Conservation (phyloP, 1,140 invertebrate species). For the Hormaphis cornu region DNA sequence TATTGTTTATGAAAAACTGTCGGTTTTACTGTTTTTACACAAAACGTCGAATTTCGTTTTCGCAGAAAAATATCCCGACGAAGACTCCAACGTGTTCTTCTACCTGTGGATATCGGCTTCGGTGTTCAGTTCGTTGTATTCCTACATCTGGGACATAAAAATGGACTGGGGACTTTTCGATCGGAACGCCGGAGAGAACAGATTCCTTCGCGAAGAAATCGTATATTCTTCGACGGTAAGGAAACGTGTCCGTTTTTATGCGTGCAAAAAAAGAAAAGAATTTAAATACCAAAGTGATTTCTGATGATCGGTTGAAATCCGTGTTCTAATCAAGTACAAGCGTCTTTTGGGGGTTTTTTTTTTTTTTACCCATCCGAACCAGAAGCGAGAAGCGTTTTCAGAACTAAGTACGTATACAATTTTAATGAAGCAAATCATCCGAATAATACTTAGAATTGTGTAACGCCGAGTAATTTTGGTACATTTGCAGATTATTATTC, state of each 20-base stretch:
- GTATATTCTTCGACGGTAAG: constrained; percentile 54
- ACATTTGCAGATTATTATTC: too few relatives aligned
- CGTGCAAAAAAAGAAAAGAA: background rate
- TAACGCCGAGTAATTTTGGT: too few relatives aligned
- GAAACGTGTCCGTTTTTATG: constrained; percentile 14
- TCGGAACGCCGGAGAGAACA: constrained; percentile 65
- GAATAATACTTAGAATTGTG: too few relatives aligned
- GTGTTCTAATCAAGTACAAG: too few relatives aligned
- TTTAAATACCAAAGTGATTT: background rate
- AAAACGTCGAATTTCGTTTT: background rate
- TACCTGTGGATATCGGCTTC: constrained; percentile 60
- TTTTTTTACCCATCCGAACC: too few relatives aligned
- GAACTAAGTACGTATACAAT: too few relatives aligned
- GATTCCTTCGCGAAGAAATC: constrained; percentile 56
- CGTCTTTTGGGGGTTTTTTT: too few relatives aligned
- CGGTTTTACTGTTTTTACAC: too few relatives aligned
- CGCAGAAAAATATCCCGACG: background rate
- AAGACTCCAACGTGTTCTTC: constrained; percentile 45
- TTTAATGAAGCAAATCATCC: too few relatives aligned
- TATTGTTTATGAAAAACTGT: too few relatives aligned
- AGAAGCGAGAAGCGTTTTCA: too few relatives aligned
- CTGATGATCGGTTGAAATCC: too few relatives aligned
- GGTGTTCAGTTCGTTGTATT: constrained; percentile 66
- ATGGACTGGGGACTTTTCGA: constrained; percentile 91
- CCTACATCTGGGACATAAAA: constrained; percentile 79